Evolutionary conservation across 2,797 vertebrate genomes (phyloP), one percentile per base, ranked within the genome.

Genomic region (Distichodus sexfasciatus): DNA sequence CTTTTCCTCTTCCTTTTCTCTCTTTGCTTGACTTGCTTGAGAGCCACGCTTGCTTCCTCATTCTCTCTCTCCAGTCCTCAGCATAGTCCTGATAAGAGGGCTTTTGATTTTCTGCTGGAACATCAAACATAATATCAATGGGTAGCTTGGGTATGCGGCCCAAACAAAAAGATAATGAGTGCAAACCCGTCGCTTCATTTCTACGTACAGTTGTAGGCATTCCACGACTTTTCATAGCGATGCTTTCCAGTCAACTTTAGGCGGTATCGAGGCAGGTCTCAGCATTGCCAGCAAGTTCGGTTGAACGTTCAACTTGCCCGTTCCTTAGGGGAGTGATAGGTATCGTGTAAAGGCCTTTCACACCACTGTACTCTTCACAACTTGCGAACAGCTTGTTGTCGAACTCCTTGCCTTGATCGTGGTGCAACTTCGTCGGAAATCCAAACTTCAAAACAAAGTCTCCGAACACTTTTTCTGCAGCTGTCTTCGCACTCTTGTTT

Each of bases 141-240:
- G 69, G 65, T 3, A 79, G 61, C 8, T 55, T 46, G 0, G 77
- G 74, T 4, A 51, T 46, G 0, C 66, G 10, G 2, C 66, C 66
- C n/a, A 40, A 76, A 1, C 76, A 11, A 0, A 79, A 55, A 10
- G 28, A 76, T 3, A 61, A 71, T 0, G 55, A 68, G 1, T 58
- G 41, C 29, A 24, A 77, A 5, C 68, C 75, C 0, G 66, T 79
- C 1, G 63, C 48, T 17, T 77, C 71, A 60, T 29, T 68, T 3
- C 53, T 38, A 31, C 1, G 67, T 77, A 19, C 69, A 72, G 12
- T 78, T 78, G 17, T 72, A 75, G 3, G 76, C 73, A 41, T 67
- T 66, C 38, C 0, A 71, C 55, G 1, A 78, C 60, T 24, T 72
- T 69, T 4, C 36, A 12, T 0, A 78, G 46, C 2, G 53, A 70